Base-by-base conservation (phyloP, 2,113 vertebrate species). In the Nettapus auritus region DNA sequence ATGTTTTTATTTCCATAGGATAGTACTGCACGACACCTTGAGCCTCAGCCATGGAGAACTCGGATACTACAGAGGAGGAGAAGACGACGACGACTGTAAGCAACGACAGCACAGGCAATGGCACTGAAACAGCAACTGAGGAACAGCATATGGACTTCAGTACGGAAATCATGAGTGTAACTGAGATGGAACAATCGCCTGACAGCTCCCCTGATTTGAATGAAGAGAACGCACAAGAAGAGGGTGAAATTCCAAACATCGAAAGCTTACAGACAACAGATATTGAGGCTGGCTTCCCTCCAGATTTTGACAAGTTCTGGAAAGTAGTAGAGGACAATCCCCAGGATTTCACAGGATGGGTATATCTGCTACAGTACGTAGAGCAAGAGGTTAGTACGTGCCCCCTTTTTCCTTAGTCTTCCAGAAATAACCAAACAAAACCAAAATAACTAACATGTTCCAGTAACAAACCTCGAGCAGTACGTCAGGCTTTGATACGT, bases 321-420 rank as follows among this genome's bases (percentile, higher is more conserved):
- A 99, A 99, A 96, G 99, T 98, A 7, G 98, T 99, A 46, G 98
- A 99, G 90, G 99, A 98, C n/a, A 99, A 99, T 90, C 98, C 99
- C 33, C 99, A 99, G 87, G 99, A 99, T 97, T 99, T 99, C 97
- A 99, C 99, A 13, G 98, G 98, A 62, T 99, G 99, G 99, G 99
- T 99, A 7, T 99, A 99, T 96, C 97, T 99, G 18, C 98, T 99
- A 90, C 99, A 99, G 88, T 99, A 99, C 57, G 98, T 99, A 31
- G 99, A 99, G 96, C 99, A 99, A 97, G 99, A 99, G 99, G 99
- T 99, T 81, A 98, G 98, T 97, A 73, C 36, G 3, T 69, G 40
- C 21, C 50, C 89, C 28, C 56, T 25, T 34, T 13, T 13, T 59
- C 29, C 60, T 78, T 63, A 5, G 22, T 8, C 16, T 92, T 8